Conservation (phyloP, 2,888 invertebrate species). For the Melitaea athalia region DNA sequence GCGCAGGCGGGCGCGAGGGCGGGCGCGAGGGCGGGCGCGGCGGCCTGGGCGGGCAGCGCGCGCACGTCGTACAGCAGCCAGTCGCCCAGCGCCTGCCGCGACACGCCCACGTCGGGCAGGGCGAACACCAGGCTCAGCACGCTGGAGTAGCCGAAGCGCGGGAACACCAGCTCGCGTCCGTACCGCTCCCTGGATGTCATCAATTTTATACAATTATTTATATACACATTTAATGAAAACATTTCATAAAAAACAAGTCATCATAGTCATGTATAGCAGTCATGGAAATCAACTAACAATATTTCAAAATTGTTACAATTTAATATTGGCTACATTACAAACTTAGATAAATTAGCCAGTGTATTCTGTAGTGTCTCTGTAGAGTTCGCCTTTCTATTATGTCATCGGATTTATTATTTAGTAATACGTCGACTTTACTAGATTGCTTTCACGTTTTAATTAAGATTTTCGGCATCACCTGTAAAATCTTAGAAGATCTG, state of each 20-base stretch:
- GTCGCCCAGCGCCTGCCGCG: conserved; percentile 44
- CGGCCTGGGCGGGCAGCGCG: conserved; percentile 25
- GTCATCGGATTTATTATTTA: no score
- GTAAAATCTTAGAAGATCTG: conserved; percentile 68
- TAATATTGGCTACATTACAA: no score
- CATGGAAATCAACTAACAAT: no score
- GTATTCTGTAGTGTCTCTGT: no score
- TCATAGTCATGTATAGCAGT: no score
- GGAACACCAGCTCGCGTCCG: conserved; percentile 60
- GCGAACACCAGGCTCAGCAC: conserved; percentile 56
- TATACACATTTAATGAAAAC: background rate
- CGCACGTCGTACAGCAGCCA: conserved; percentile 43
- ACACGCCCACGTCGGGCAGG: conserved; percentile 43
- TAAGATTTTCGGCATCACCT: conserved; percentile 51
- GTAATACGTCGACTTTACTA: no score
- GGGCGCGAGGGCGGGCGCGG: conserved; percentile 17
- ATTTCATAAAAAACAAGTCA: no score
- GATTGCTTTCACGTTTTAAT: no score
- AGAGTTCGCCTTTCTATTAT: no score
- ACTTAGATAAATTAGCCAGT: no score
- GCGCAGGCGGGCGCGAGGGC: conserved; percentile 28
- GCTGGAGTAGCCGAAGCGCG: conserved; percentile 60
- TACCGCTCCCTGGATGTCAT: conserved; percentile 54
- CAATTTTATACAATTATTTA: background rate
- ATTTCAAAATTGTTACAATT: no score